phyloP scores from a whole-genome alignment of 2,113 vertebrate genomes.

The Gallinago paraguaiae region DNA sequence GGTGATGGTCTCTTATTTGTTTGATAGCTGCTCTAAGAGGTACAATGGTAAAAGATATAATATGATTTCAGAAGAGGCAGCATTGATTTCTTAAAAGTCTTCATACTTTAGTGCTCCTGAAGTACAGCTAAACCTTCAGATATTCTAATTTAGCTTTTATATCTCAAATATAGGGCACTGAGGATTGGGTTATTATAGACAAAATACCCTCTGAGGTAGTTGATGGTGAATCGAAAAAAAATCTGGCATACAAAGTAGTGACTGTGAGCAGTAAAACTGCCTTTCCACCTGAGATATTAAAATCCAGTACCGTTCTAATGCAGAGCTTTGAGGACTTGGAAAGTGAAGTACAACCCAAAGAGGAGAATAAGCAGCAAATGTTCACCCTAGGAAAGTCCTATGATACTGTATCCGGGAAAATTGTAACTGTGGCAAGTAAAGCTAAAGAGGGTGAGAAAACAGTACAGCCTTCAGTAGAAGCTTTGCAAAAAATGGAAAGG shows the following conservation, averaged over 20 bases:
- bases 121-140: slow-evolving; percentile 34
- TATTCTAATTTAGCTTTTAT: slow-evolving; percentile 87
- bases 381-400: slow-evolving; percentile 86
- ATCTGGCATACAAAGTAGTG: slow-evolving; percentile 81
- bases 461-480: slow-evolving; percentile 48
- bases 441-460: slow-evolving; percentile 70
- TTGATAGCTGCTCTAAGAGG: background rate
- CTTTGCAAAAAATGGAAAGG: slow-evolving; percentile 54
- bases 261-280: slow-evolving; percentile 80
- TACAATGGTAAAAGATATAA: background rate
- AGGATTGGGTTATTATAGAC: slow-evolving; percentile 88
- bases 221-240: slow-evolving; percentile 82
- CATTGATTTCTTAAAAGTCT: slow-evolving; percentile 45
- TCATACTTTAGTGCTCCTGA: slow-evolving; percentile 60
- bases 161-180: slow-evolving; percentile 87
- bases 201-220: slow-evolving; percentile 87
- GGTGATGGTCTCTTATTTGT: background rate
- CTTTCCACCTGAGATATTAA: slow-evolving; percentile 75
- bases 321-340: slow-evolving; percentile 85
- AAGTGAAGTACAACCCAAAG: slow-evolving; percentile 76
- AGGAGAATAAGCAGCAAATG: slow-evolving; percentile 82
- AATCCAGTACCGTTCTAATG: slow-evolving; percentile 69
- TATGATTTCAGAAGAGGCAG: background rate
- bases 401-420: slow-evolving; percentile 82
- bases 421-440: slow-evolving; percentile 82